These are phyloP conservation scores for Xenops minutus DNA, from an alignment of 2,797 vertebrate species.

Conservation along the genomic window DNA sequence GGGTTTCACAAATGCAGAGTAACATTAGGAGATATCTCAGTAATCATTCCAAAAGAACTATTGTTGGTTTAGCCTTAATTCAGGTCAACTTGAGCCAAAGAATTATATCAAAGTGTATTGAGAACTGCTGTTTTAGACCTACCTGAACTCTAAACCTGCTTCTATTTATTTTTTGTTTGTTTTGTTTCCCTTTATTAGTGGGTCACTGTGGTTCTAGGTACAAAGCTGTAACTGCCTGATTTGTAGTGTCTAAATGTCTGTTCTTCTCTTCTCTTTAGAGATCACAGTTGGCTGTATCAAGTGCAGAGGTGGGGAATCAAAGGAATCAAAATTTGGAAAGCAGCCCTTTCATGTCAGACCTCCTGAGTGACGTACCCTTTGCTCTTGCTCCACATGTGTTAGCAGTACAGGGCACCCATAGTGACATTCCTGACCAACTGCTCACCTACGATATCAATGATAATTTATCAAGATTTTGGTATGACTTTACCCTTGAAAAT, in stretches of 20 bases:
- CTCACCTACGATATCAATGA: conserved; percentile 82
- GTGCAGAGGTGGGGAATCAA: conserved; percentile 40
- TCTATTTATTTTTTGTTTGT: neutral
- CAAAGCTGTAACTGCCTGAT: neutral
- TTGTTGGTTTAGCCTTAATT: neutral
- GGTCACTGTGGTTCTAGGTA: neutral
- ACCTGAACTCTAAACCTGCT: neutral
- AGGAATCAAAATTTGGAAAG: conserved; percentile 67
- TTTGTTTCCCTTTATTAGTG: neutral
- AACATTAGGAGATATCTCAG: neutral
- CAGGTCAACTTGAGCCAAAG: neutral
- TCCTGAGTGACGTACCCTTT: conserved; percentile 92
- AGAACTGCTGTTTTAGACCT: neutral
- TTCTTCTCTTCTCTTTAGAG: conserved; percentile 66
- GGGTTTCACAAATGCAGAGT: neutral
- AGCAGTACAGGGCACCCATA: conserved; percentile 79
- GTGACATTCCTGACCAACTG: conserved; percentile 80
- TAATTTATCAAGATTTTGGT: conserved; percentile 88
- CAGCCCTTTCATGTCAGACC: conserved; percentile 77
- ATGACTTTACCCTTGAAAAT: conserved; percentile 96
- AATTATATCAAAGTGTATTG: neutral
- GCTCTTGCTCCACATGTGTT: conserved; percentile 90
- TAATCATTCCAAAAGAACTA: neutral
- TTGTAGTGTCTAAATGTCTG: conserved; percentile 13
- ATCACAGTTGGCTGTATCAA: conserved; percentile 14